Base-by-base conservation (phyloP, 2,113 vertebrate species). In the Albula glossodonta region DNA sequence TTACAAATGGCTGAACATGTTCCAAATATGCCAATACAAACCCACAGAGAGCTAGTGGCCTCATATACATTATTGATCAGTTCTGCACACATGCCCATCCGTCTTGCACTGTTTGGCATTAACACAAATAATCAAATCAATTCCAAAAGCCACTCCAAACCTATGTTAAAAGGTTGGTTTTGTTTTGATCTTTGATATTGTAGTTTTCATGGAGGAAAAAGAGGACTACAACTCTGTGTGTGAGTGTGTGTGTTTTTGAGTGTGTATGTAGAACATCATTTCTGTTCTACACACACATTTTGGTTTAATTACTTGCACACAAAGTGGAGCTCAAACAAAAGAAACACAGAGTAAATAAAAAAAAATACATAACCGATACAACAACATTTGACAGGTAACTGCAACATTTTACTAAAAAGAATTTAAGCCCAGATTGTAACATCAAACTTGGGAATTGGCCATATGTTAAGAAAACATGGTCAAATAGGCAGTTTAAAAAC, bases 151-250 rank as follows among this genome's bases (percentile, higher is more conserved):
- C 63, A 70, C 63, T 70, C 63, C 63, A 17, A 22, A 70, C 84
- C 89, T 90, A 83, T 85, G 87, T 90, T 86, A 19, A 84, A 48
- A 81, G 87, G 84, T 60, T 63, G 87, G 87, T 56, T 90, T 79
- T 84, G 79, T 81, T 66, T 84, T 49, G 31, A 80, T 80, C 66
- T 78, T 41, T 77, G 31, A 84, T 85, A 31, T 51, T 8, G 19
- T 84, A 41, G 19, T 84, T 84, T 88, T 82, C 90, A 87, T 60
- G 86, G 82, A 91, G 90, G 90, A 82, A 93, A 91, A 90, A 88
- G 89, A 90, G 83, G 91, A 89, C 92, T 93, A 90, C 91, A 93
- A 83, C 90, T 93, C 89, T 91, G 89, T 92, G 87, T 91, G 50
- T 84, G 83, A 41, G 51, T 82, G 80, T 81, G 80, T 81, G 63